Evolutionary conservation across 35 echinoderm and acorn worm genomes (phyloP), one percentile per base, ranked within the genome.

Genomic region (Apostichopus californicus): DNA sequence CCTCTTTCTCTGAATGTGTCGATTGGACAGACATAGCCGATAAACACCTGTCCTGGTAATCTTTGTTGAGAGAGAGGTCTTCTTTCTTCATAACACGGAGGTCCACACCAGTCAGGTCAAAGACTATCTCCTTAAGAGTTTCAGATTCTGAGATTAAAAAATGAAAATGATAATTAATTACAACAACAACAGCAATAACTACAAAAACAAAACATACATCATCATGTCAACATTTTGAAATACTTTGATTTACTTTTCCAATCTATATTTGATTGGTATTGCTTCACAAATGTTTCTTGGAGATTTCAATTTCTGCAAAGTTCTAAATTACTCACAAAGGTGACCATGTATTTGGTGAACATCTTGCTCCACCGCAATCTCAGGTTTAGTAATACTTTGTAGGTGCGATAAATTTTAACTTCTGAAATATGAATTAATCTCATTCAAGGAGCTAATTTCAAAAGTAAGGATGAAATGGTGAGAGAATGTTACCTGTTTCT

Each of bases 101-200:
- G 60, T 96, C 95, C 53, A 99, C 93, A 4, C 95, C 97, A 5
- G 97, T 99, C 77, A 96, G 59, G 28, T 99, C 95, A 53, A 90
- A 60, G 21, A 99, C 89, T 9, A 99, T 96, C 9, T 99, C 95
- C 78, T 92, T 94, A 12, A 99, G 61, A 24, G 91, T 92, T 34
- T 94, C 93, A 22, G 95, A 79, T 46, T 93, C 97, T 99, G 88
- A 58, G 52, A 66, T 20, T 57, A 68, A 55, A 54, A 61, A 9
- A 61, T 61, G 12, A 9, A 1, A 61, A 61, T 61, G 23, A 56
- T 11, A 57, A 57, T 15, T 46, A 55, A 82, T 34, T 20, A 54
- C 78, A 21, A 80, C 23, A 28, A 18, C 78, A 17, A 54, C 7
- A 21, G 8, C 23, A 28, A 18, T 14, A 17, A 66, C 63, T 12